Evolutionary conservation across 37 sponge, comb jelly and placozoan genomes (phyloP), one percentile per base, ranked within the genome.

Genomic region (Halichondria panicea): DNA sequence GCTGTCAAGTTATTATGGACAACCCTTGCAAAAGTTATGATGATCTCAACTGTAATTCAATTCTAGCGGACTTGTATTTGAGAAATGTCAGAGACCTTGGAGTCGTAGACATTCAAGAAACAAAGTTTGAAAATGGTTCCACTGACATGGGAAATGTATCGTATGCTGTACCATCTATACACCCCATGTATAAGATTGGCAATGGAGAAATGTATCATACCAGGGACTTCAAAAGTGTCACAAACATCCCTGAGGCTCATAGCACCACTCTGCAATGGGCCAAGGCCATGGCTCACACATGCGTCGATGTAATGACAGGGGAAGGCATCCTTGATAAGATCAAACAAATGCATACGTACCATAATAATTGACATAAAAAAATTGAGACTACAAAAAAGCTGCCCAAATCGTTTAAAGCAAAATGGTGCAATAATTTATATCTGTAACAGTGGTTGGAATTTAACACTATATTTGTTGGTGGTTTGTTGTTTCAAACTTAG

Each of bases 81-180:
- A 19, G 7, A 68, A 68, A 68, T 45, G 43, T 2, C 48, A 44
- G 28, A 22, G 46, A 22, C 21, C 43, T n/a, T 48, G 52, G 52
- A 48, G 11, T 11, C 52, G 15, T 18, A 15, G 15, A 18, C 13
- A 48, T 48, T 15, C 13, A 48, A 15, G 52, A 48, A 48, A 18
- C 13, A 15, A 48, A n/a, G n/a, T n/a, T 11, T 8, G 37, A 28
- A 34, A 12, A 65, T 28, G 31, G 24, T 19, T 72, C 73, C 3
- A 72, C 73, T 72, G 73, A 72, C 57, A 54, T 72, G 41, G 73
- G 73, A 12, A 72, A 95, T 70, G 92, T 92, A 33, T 88, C 92
- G 1, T 77, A 88, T 36, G 48, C 73, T 57, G 79, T 95, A 7
- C 96, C 96, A 0, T 74, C 89, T 37, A 92, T 95, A n/a, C 96